Evolutionary conservation across 2,113 vertebrate species (phyloP).

Genomic region (Phalacrocorax carbo): DNA sequence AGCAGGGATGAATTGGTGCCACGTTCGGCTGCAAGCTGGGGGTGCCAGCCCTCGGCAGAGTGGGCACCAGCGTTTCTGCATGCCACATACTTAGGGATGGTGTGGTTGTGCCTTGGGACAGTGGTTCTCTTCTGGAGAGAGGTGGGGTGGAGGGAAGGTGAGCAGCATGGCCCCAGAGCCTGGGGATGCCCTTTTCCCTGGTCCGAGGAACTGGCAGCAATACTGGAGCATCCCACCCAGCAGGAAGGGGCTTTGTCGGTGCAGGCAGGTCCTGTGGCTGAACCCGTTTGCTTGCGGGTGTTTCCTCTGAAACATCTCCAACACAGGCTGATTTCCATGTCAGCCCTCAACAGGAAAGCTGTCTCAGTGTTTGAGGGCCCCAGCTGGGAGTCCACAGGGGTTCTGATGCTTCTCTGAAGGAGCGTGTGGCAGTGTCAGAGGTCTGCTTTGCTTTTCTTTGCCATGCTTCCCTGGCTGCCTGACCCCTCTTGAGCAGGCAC

Average conservation of each 20-base stretch:
- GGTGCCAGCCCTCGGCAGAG: rapidly evolving
- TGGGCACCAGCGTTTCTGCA: rapidly evolving
- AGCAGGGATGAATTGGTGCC: rapidly evolving
- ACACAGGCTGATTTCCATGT: neutral
- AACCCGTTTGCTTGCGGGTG: neutral
- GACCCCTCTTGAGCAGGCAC: neutral
- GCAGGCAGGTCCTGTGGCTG: rapidly evolving
- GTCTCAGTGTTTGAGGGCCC: neutral
- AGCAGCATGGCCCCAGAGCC: rapidly evolving
- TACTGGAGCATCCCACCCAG: rapidly evolving
- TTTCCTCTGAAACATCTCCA: neutral
- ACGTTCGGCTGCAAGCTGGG: rapidly evolving
- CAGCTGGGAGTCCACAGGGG: no score
- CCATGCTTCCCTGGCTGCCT: neutral
- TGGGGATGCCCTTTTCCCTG: neutral
- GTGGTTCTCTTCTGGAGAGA: neutral
- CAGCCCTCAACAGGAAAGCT: neutral
- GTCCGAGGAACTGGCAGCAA: rapidly evolving
- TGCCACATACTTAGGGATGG: neutral
- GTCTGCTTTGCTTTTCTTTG: neutral
- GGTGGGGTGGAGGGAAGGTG: rapidly evolving
- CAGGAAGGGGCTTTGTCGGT: neutral
- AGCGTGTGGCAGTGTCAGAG: rapidly evolving
- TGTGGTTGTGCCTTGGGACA: neutral
- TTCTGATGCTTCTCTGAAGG: neutral